These are phyloP conservation scores for Sebastes trivittatus DNA, from an alignment of 2,797 vertebrate genomes.

Conservation along the genomic window DNA sequence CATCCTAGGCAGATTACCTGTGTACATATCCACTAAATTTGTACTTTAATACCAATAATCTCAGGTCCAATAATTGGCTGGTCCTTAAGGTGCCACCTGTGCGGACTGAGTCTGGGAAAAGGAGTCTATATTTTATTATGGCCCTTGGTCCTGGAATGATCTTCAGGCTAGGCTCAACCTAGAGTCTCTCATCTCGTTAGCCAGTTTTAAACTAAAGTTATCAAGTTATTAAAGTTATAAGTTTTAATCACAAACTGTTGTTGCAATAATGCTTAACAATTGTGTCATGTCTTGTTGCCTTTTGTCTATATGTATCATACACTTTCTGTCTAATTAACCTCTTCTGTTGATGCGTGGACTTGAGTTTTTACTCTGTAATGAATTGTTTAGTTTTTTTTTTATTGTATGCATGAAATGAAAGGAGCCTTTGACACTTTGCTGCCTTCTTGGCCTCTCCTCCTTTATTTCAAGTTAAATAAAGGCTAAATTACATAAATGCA, in stretches of 20 bases:
- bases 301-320: not conserved
- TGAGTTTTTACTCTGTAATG: not conserved
- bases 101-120: not conserved
- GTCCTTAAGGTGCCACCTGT: not conserved
- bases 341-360: not conserved
- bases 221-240: too few species aligned
- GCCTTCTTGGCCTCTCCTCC: too few species aligned
- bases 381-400: not conserved
- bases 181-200: not conserved
- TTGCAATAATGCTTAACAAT: not conserved
- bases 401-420: not conserved
- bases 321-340: too few species aligned
- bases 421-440: too few species aligned
- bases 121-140: not conserved
- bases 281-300: not conserved
- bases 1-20: too few species aligned
- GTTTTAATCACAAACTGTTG: not conserved
- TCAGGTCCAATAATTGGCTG: not conserved
- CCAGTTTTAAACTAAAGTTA: not conserved
- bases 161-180: not conserved
- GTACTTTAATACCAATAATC: not conserved
- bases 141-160: not conserved
- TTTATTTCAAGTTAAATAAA: too few species aligned
- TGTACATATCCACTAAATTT: too few species aligned
- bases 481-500: too few species aligned